Base-by-base conservation (phyloP, 2,888 invertebrate species). In the Elgonia sp. region DNA sequence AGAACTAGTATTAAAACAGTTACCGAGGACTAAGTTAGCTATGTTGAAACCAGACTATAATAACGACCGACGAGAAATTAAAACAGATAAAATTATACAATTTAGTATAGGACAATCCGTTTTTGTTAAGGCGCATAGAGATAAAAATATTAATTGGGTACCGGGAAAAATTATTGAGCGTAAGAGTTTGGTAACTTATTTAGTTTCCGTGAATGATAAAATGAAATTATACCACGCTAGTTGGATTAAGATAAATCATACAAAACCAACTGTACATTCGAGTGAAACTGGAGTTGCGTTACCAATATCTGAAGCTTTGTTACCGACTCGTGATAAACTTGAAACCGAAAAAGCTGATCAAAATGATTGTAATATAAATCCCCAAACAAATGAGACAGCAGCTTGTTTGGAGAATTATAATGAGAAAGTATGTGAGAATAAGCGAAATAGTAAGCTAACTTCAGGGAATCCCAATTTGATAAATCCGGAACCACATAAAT, bases 1-100 rank as follows among this genome's bases (percentile, higher is more conserved):
- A 6, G 87, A 87, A 50, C 12, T 84, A 14, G 62, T 87, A 37
- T 57, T 89, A 12, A 85, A 85, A 79, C 69, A 80, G 7, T 40
- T 50, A 39, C 86, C 86, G 9, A 18, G 87, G 50, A 89, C 82
- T 4, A 87, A 63, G 39, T 39, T 83, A 14, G 20, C 72, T 10
- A 79, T 79, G 42, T 55, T 84, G 9, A 84, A 69, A 55, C 84
- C 79, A 0, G 79, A 84, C 16, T 84, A 67, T 70, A 84, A 29
- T 60, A 21, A n/a, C 29, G 29, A 29, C 29, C 29, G 29, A 29
- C 29, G 29, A 29, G 29, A 29, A 29, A 46, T 16, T 12, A 83
- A 50, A 67, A n/a, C 77, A 42, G 16, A n/a, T 7, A 79, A 69
- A 29, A 87, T 29, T 29, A 29, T 5, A 29, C 29, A 29, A 83